Percentiles rank a stretch among this genome's conserved stretches.
These are phyloP conservation scores for Molossus alvarezi DNA, from an alignment of 2,797 vertebrate species.

Conservation along the genomic window DNA sequence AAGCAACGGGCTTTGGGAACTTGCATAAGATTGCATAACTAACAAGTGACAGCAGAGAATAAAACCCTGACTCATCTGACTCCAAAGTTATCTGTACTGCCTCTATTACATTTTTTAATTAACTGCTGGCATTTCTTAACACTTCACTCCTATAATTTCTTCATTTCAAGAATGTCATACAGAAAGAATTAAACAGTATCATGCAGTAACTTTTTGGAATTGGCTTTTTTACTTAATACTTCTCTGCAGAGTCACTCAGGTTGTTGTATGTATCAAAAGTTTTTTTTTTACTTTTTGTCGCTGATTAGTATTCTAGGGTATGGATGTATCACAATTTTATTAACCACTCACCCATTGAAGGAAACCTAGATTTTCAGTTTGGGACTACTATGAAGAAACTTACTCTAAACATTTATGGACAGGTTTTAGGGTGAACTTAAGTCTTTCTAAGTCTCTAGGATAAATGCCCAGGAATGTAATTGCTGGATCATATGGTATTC, in stretches of 20 bases:
- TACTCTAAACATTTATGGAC: not conserved
- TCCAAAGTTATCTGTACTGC: not conserved
- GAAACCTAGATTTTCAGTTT: not conserved
- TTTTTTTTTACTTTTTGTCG: not conserved
- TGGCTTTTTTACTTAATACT: not conserved
- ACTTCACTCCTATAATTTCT: conserved; percentile 27
- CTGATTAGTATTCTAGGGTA: not conserved
- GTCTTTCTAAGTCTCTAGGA: not conserved
- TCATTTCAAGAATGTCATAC: conserved; percentile 18
- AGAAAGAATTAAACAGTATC: not conserved
- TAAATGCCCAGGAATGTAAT: not conserved
- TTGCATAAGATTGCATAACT: not conserved
- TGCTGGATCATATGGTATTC: not conserved
- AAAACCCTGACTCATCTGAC: not conserved
- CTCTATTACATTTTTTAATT: conserved; percentile 18
- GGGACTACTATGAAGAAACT: not conserved
- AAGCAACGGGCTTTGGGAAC: not conserved
- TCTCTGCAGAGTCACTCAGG: not conserved
- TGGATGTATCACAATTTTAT: not conserved
- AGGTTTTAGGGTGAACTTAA: not conserved
- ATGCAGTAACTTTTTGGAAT: not conserved
- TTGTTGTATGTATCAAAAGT: not conserved
- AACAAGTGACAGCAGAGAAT: not conserved
- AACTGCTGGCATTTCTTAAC: not conserved
- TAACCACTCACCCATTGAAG: not conserved